Evolutionary conservation across 2,113 vertebrate genomes (phyloP), one percentile per base, ranked within the genome.

Genomic region (Xiphophorus hellerii): DNA sequence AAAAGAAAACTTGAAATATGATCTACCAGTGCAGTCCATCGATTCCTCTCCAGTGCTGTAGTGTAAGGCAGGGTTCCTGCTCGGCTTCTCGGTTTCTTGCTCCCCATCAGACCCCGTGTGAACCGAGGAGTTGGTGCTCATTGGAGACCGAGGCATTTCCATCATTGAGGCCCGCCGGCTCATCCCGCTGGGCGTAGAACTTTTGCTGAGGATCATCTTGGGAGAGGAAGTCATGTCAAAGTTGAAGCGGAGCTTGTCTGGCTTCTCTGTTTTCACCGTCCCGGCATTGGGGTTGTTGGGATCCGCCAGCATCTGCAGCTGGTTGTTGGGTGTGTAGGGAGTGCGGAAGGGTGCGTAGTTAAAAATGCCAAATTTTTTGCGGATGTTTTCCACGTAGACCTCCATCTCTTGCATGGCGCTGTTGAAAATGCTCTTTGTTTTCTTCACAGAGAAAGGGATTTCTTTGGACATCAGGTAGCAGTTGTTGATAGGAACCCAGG

Each of bases 401-500:
- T 99, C 98, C 98, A 99, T 99, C 90, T 99, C 98, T 83, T 99
- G 97, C 98, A 99, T 99, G 93, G 97, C 98, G 82, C 97, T 99
- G 93, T 99, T 99, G 91, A 99, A 99, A 94, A 99, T 99, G 94
- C 97, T 99, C 93, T 99, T 99, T 62, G 98, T 99, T 95, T 99
- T 99, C 95, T 99, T 99, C 89, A 99, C 98, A 90, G 97, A 99
- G 95, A 99, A 99, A 72, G 97, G 98, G 89, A 99, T 99, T 94
- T 99, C 98, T 96, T 99, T 99, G 92, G 98, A 99, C 97, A 99
- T 99, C 95, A 99, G 97, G 96, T 99, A 99, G 96, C 98, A 99
- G 94, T 99, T 99, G 95, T 98, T 99, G 90, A 99, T 96, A 75
- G 98, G 98, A 90, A 99, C 98, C 98, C 98, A 99, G 86, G 98